phyloP scores from a whole-genome alignment of 2,797 vertebrate genomes.

The Cuniculus paca region DNA sequence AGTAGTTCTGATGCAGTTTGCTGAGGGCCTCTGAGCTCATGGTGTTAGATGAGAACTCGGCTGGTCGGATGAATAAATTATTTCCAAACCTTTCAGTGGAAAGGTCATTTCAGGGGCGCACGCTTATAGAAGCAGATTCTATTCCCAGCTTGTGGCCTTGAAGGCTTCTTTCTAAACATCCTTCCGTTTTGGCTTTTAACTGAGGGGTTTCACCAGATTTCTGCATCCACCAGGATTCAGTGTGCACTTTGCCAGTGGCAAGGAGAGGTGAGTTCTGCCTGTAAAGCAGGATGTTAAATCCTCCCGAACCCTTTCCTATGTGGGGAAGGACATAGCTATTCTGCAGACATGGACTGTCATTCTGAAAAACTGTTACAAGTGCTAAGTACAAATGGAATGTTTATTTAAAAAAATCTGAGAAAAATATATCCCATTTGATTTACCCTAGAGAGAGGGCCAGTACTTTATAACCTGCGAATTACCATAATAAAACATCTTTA shows the following conservation, averaged over 20 bases:
- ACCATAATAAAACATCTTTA: constrained; percentile 51
- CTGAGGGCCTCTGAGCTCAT: neutral
- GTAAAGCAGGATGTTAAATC: constrained; percentile 32
- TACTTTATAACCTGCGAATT: constrained; percentile 56
- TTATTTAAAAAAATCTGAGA: neutral
- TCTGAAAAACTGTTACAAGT: constrained; percentile 61
- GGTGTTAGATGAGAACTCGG: neutral
- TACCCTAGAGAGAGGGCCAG: constrained; percentile 29
- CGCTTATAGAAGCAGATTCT: neutral
- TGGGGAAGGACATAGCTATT: neutral
- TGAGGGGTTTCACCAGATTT: constrained; percentile 18
- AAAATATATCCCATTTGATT: constrained; percentile 42
- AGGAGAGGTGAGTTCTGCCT: neutral
- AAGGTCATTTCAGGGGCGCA: neutral
- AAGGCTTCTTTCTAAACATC: neutral
- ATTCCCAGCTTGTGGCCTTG: neutral
- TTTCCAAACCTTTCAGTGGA: neutral
- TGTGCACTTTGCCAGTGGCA: neutral
- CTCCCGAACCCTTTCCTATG: neutral
- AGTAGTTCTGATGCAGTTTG: neutral
- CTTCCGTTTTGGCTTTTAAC: constrained; percentile 13
- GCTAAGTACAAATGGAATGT: constrained; percentile 53
- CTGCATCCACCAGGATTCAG: neutral
- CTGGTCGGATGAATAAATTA: constrained; percentile 2
- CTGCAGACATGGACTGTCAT: neutral